These are phyloP conservation scores for Temnothorax ravouxi DNA, from an alignment of 2,888 invertebrate species.

Conservation along the genomic window DNA sequence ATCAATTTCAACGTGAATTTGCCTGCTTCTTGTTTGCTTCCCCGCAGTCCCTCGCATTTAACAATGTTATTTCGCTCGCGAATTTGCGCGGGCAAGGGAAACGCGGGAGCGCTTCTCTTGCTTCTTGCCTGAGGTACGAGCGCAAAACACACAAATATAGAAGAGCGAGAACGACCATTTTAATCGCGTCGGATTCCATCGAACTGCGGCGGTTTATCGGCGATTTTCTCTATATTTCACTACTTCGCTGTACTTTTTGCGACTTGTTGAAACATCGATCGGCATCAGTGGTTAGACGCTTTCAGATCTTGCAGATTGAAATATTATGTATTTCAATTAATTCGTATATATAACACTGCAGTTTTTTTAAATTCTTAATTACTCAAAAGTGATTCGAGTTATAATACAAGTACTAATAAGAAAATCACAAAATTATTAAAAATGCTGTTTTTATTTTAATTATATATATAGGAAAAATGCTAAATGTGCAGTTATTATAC, in stretches of 20 bases:
- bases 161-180: constrained; percentile 29
- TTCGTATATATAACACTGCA: neutral
- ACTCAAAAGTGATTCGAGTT: neutral
- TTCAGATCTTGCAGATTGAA: constrained; percentile 16
- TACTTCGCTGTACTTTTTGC: neutral
- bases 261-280: constrained; percentile 26
- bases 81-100: constrained; percentile 8
- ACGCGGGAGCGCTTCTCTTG: neutral
- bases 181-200: constrained; percentile 47
- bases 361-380: neutral
- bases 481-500: neutral
- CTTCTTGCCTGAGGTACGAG: constrained; percentile 25
- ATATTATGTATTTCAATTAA: neutral
- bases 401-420: neutral
- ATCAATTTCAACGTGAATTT: constrained; percentile 69
- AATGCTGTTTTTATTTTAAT: neutral
- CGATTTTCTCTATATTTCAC: constrained; percentile 28
- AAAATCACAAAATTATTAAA: neutral
- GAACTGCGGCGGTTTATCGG: constrained; percentile 31
- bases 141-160: constrained; percentile 30
- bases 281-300: neutral
- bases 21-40: constrained; percentile 33
- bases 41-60: constrained; percentile 51
- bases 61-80: constrained; percentile 53
- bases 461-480: neutral